Base-by-base conservation (phyloP, 2,797 vertebrate genomes). In the Gouania willdenowi region DNA sequence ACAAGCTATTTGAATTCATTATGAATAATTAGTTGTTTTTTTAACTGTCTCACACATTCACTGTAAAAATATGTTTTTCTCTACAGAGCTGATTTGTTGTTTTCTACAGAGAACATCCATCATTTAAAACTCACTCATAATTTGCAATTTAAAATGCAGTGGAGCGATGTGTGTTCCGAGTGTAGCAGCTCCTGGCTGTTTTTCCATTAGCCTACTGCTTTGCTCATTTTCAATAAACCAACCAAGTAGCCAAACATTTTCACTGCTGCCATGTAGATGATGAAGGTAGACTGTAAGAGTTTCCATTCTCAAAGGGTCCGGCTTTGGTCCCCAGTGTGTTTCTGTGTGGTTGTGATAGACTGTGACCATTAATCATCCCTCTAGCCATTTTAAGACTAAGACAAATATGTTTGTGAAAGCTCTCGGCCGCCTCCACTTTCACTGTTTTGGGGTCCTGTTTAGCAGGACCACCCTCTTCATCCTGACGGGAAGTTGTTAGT, bases 401-500 rank as follows among this genome's bases (percentile, higher is more conserved):
- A 61, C 42, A 68, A 79, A 62, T 45, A 59, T 59, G 56, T 58
- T 48, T 55, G 53, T 68, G 68, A 72, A 43, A 48, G 47, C 34
- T 36, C 23, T 33, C 29, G 2, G 29, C 35, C 55, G 51, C 14
- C 14, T 14, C 60, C 41, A 50, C 67, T 59, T 64, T 15, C 46
- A 33, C 33, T 10, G 3, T 22, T 31, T 38, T 10, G 1, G 24
- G 69, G 61, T 65, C 79, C 75, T 77, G 77, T 75, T 73, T 69
- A 78, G 75, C 72, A 75, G 84, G 88, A 84, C 85, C 85, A 87
- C 83, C 74, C 87, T 89, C 64, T 80, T 87, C 85, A 84, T 85
- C 72, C 74, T 64, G 77, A 86, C 79, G 90, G 91, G 88, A 93
- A 92, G 91, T 91, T 90, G 91, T 92, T 93, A 89, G 90, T 93